Evolutionary conservation across 2,888 invertebrate genomes (phyloP).

Genomic region (Xylota sylvarum): DNA sequence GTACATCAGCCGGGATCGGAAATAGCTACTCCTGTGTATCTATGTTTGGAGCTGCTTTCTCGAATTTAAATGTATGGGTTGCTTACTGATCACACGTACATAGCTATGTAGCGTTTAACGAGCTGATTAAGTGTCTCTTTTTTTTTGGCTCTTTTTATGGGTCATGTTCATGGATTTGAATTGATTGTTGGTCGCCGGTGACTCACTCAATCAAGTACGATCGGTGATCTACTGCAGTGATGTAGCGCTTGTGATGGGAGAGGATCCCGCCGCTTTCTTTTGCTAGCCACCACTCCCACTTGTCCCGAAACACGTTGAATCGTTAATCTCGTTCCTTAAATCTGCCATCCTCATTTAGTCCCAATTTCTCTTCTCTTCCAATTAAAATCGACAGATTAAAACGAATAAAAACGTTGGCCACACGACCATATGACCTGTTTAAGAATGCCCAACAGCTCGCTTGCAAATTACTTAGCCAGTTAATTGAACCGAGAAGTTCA

Average conservation of each 20-base stretch:
- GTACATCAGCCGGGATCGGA: conserved; percentile 42
- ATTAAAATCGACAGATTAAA: conserved; percentile 49
- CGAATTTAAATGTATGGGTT: conserved; percentile 38
- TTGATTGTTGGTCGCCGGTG: conserved; percentile 11
- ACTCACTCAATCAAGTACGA: conserved; percentile 40
- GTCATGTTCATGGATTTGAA: conserved; percentile 33
- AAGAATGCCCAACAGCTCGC: conserved; percentile 31
- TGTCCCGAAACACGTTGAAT: conserved; percentile 4
- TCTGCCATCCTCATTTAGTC: conserved; percentile 24
- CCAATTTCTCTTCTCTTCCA: conserved; percentile 66
- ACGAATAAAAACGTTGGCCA: conserved; percentile 12
- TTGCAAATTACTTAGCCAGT: conserved; percentile 61
- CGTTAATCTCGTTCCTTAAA: conserved; percentile 34
- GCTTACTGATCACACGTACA: conserved; percentile 65
- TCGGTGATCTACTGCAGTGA: conserved; percentile 5
- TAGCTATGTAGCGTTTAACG: conserved; percentile 2
- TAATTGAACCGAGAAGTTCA: conserved; percentile 66
- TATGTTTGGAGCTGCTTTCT: conserved; percentile 45
- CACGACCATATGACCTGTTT: conserved; percentile 68
- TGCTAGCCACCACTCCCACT: conserved; percentile 45
- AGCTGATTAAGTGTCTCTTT: conserved; percentile 25
- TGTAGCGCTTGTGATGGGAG: conserved; percentile 6
- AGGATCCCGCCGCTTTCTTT: conserved; percentile 31
- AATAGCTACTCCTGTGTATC: conserved; percentile 31
- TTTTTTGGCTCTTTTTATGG: conserved; percentile 27